phyloP scores from a whole-genome alignment of 2,888 invertebrate genomes.

The Aethes cnicana region DNA sequence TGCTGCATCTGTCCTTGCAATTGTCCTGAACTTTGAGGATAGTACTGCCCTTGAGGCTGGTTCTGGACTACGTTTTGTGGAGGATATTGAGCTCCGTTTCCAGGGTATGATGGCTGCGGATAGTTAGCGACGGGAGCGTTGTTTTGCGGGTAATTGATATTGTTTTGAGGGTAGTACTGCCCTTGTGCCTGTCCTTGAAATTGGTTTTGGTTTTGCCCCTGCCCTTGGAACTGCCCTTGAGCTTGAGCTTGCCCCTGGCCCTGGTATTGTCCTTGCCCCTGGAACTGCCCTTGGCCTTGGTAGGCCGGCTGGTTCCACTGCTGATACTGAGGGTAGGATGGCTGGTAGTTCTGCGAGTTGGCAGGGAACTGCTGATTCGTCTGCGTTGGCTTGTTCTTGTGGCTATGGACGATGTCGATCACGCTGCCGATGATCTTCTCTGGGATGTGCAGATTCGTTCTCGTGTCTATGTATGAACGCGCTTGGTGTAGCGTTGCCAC shows the following conservation, averaged over 20 bases:
- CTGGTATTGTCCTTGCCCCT: constrained; percentile 39
- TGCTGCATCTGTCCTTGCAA: constrained; percentile 34
- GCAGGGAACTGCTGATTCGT: constrained; percentile 30
- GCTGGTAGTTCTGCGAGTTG: constrained; percentile 42
- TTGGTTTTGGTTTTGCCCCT: constrained; percentile 41
- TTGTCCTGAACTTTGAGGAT: constrained; percentile 35
- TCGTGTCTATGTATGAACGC: constrained; percentile 41
- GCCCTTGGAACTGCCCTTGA: neutral
- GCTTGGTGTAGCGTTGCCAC: constrained; percentile 36
- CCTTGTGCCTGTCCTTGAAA: constrained; percentile 42
- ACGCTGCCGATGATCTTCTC: constrained; percentile 74
- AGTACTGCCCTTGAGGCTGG: constrained; percentile 39
- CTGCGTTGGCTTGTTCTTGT: constrained; percentile 58
- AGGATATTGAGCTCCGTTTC: constrained; percentile 11
- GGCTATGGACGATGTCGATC: constrained; percentile 71
- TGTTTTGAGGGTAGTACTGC: constrained; percentile 19
- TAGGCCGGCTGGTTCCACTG: constrained; percentile 43
- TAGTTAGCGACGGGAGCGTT: constrained; percentile 33
- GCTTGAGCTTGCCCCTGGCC: constrained; percentile 34
- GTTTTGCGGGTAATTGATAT: constrained; percentile 36
- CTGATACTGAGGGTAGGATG: constrained; percentile 41
- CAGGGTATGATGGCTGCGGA: constrained; percentile 38
- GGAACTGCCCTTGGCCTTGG: constrained; percentile 41
- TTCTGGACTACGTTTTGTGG: constrained; percentile 22
- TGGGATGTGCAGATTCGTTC: constrained; percentile 61